Percentiles rank a stretch among this genome's conserved stretches.
These are phyloP conservation scores for Agrotis clavis DNA, from an alignment of 2,888 invertebrate species.

Conservation along the genomic window DNA sequence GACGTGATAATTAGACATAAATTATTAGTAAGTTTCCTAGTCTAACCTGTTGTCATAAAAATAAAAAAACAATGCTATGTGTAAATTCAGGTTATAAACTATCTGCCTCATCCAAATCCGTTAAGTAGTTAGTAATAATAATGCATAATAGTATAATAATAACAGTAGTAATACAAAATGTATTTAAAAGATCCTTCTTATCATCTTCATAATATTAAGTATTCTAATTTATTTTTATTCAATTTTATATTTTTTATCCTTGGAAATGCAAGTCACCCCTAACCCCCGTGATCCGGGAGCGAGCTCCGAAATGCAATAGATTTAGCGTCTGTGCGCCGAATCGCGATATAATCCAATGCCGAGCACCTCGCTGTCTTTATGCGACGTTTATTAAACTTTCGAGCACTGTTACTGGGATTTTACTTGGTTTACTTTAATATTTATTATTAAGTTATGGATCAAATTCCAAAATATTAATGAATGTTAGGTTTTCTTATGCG, in stretches of 20 bases:
- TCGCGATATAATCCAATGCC: conserved; percentile 43
- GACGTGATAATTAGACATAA: no score
- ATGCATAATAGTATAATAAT: no score
- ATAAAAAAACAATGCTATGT: no score
- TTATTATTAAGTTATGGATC: not conserved
- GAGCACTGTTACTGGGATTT: not conserved
- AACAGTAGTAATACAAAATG: no score
- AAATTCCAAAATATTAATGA: not conserved
- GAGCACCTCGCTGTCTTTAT: conserved; percentile 12
- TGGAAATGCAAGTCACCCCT: conserved; percentile 21
- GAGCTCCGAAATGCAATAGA: conserved; percentile 55
- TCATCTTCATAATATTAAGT: not conserved
- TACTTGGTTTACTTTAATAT: not conserved
- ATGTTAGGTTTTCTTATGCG: no score
- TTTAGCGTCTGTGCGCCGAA: conserved; percentile 43
- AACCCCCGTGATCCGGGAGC: conserved; percentile 27
- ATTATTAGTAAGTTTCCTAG: no score
- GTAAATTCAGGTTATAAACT: no score
- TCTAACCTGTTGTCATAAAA: no score
- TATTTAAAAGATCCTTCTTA: no score
- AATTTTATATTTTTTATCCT: not conserved
- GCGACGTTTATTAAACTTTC: conserved; percentile 36
- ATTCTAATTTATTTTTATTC: not conserved
- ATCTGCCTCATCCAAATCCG: no score
- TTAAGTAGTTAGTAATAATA: no score